phyloP scores from a whole-genome alignment of 1,140 invertebrate genomes.

The Pogonognathellus flavescens region DNA sequence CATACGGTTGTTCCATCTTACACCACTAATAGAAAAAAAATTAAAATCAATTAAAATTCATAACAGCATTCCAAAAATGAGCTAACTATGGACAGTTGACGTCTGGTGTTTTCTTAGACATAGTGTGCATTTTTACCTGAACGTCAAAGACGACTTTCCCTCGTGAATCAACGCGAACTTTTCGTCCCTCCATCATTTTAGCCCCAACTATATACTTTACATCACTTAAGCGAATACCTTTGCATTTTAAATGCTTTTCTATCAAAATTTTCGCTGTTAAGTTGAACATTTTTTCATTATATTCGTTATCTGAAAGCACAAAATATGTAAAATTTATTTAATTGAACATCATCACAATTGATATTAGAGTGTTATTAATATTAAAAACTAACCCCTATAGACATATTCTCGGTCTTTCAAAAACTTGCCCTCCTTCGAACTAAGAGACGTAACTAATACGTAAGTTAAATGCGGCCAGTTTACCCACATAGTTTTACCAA shows the following conservation, averaged over 20 bases:
- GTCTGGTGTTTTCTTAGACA: not conserved
- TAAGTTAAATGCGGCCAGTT: constrained; percentile 88
- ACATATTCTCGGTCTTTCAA: constrained; percentile 29
- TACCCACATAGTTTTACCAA: constrained; percentile 83
- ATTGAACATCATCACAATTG: not conserved
- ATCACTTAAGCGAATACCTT: constrained; percentile 80
- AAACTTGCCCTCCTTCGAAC: constrained; percentile 16
- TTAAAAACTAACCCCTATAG: not conserved
- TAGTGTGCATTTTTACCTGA: constrained; percentile 67
- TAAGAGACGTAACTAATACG: constrained; percentile 24
- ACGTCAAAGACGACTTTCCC: constrained; percentile 79
- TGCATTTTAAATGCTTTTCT: constrained; percentile 70
- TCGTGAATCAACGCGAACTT: constrained; percentile 73
- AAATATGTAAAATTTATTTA: too few relatives aligned
- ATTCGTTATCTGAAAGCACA: constrained; percentile 42
- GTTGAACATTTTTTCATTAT: not conserved
- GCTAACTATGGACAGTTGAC: not conserved
- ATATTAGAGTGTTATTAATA: not conserved
- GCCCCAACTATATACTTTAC: constrained; percentile 81
- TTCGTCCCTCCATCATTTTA: constrained; percentile 79
- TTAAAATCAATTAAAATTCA: too few relatives aligned
- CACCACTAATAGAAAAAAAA: constrained; percentile 74
- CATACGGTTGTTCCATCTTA: constrained; percentile 74
- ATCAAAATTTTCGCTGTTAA: not conserved
- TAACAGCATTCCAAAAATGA: too few relatives aligned